Conservation (phyloP, 2,888 invertebrate genomes). For the Trachelus tabidus region DNA sequence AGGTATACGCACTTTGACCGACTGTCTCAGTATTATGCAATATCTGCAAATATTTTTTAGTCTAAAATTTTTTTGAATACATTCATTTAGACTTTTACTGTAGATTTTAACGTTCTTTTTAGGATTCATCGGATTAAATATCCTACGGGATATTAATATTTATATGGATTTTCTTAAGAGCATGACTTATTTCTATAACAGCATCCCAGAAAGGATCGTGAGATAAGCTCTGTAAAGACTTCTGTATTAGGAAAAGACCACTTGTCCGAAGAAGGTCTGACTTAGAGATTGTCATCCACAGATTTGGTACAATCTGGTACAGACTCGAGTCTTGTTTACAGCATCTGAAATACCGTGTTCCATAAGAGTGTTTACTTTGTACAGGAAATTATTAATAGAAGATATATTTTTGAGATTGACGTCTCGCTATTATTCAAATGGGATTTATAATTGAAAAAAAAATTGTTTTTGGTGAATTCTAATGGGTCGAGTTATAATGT, state of each 20-base stretch:
- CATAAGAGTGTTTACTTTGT: background rate
- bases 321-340: background rate
- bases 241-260: background rate
- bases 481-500: background rate
- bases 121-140: background rate
- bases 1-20: conserved; percentile 20
- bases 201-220: background rate
- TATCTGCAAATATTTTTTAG: background rate
- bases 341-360: background rate
- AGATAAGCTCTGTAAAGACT: background rate
- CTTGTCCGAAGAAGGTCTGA: background rate
- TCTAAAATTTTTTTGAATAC: background rate
- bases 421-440: background rate
- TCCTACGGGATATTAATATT: background rate
- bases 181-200: background rate
- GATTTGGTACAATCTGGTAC: background rate
- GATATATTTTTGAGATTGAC: background rate
- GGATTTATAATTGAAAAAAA: background rate
- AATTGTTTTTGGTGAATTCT: background rate
- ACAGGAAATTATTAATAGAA: background rate
- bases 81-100: background rate
- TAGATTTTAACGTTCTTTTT: background rate
- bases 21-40: background rate
- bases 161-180: background rate
- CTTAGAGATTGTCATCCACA: background rate